Conservation (phyloP, 2,113 vertebrate species). For the Notarius lentiginosus region DNA sequence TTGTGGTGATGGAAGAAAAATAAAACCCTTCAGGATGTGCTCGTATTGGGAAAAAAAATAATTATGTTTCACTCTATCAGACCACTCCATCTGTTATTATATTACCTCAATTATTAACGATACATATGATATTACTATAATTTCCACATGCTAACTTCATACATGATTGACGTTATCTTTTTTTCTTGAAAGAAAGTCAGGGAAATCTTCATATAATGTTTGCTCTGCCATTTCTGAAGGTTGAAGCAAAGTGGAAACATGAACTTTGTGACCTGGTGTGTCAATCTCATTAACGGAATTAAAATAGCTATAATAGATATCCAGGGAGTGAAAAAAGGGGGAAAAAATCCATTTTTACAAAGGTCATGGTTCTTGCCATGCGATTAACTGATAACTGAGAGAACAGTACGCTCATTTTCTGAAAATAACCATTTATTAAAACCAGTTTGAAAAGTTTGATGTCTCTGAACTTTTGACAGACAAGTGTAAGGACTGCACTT, state of each 20-base stretch:
- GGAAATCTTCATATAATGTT: neutral
- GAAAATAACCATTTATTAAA: neutral
- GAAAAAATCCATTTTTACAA: neutral
- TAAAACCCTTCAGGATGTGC: neutral
- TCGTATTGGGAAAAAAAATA: neutral
- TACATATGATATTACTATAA: neutral
- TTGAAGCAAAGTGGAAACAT: neutral
- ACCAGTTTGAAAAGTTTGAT: neutral
- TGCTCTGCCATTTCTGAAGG: neutral
- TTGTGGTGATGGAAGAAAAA: neutral
- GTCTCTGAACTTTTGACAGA: neutral
- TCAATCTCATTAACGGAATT: neutral
- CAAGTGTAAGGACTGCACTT: neutral
- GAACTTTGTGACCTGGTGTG: neutral
- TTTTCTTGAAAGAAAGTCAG: neutral
- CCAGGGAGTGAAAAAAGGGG: neutral
- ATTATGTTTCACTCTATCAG: neutral
- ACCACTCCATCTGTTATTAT: neutral
- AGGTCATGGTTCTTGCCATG: neutral
- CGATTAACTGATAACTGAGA: neutral
- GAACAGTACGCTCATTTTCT: neutral
- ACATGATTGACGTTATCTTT: neutral
- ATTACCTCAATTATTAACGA: neutral
- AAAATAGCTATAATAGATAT: neutral
- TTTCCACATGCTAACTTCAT: neutral